These are phyloP conservation scores for Geotrupes spiniger DNA, from an alignment of 2,888 invertebrate genomes.

Conservation along the genomic window DNA sequence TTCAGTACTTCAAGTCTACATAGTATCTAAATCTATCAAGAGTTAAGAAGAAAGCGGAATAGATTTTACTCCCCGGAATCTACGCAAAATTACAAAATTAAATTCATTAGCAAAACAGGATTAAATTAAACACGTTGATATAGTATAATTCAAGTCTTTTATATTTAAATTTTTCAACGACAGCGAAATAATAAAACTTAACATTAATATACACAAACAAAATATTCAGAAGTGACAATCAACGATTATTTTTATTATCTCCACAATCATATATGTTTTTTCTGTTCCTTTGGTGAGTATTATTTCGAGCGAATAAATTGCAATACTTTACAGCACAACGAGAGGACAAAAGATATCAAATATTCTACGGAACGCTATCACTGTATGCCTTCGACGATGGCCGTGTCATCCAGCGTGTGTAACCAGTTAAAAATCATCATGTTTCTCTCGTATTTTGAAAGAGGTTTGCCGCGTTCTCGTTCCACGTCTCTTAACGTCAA, in stretches of 20 bases:
- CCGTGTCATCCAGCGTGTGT: conserved; percentile 77
- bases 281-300: too few relatives aligned
- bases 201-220: conserved; percentile 8
- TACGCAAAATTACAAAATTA: too few relatives aligned
- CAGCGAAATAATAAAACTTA: conserved; percentile 1
- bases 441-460: conserved; percentile 88
- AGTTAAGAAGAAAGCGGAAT: too few relatives aligned
- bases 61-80: too few relatives aligned
- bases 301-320: background rate
- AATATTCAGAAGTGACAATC: conserved; percentile 3
- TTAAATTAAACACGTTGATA: too few relatives aligned
- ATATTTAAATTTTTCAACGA: background rate
- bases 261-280: background rate
- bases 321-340: background rate
- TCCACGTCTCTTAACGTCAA: conserved; percentile 78
- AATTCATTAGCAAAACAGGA: too few relatives aligned
- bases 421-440: conserved; percentile 96
- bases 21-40: too few relatives aligned
- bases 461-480: conserved; percentile 75
- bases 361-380: conserved; percentile 24
- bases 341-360: background rate
- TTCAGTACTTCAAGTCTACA: too few relatives aligned
- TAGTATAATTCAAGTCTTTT: too few relatives aligned
- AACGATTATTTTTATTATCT: background rate
- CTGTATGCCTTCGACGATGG: conserved; percentile 53